A percentile compares a stretch with the other conserved stretches of the same genome.
phyloP scores from a whole-genome alignment of 2,797 vertebrate species.

The Pantherophis alleghaniensis region DNA sequence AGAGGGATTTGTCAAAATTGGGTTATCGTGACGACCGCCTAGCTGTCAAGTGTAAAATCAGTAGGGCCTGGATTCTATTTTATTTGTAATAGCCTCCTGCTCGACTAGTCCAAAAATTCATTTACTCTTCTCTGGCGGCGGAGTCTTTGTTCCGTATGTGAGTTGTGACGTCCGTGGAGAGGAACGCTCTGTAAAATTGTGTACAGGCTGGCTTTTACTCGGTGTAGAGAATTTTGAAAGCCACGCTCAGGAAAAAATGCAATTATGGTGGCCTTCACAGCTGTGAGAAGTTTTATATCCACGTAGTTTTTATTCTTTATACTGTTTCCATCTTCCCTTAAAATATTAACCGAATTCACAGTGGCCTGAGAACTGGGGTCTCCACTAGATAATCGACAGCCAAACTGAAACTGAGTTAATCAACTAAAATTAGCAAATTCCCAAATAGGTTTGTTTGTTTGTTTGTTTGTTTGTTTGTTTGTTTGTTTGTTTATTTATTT shows the following conservation, averaged over 20 bases:
- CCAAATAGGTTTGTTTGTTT: too few species aligned
- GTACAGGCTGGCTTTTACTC: neutral
- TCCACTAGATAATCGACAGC: neutral
- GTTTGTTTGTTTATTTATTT: too few species aligned
- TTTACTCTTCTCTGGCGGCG: conserved; percentile 56
- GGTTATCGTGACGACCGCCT: conserved; percentile 40
- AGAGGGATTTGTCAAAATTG: neutral
- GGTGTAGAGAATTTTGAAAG: neutral
- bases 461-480: too few species aligned
- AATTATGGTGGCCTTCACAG: neutral
- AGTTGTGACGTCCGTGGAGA: conserved; percentile 55
- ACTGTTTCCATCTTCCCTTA: neutral
- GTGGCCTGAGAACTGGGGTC: too few species aligned
- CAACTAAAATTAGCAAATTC: too few species aligned
- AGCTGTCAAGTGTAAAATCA: conserved; percentile 54
- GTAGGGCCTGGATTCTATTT: conserved; percentile 55
- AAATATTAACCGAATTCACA: neutral
- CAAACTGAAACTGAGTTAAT: too few species aligned
- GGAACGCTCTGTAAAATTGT: conserved; percentile 36
- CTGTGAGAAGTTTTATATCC: neutral
- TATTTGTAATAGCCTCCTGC: conserved; percentile 54
- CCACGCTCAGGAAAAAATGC: conserved; percentile 39
- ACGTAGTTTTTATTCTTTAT: neutral
- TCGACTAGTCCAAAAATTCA: conserved; percentile 56
- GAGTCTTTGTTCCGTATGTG: conserved; percentile 47